Base-by-base conservation (phyloP, 1,140 invertebrate species). In the Drosophila bifasciata region DNA sequence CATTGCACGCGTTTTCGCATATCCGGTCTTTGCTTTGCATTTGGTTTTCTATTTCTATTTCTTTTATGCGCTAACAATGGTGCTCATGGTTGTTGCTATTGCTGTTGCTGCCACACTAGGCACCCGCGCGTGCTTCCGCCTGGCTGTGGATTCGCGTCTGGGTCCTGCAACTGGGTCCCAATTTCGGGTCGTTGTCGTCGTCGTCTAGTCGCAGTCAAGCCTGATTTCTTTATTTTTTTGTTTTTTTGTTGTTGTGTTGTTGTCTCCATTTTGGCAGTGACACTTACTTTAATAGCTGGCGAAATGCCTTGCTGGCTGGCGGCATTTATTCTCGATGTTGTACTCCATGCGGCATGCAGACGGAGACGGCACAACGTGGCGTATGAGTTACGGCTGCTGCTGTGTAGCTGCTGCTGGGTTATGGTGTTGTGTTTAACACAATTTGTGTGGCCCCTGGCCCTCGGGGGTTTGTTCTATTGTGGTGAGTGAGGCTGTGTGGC, bases 1-100 rank as follows among this genome's bases (percentile, higher is more conserved):
- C 83, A 78, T 71, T 88, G 84, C 74, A 76, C 74, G 79, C 84
- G 79, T 78, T 84, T 79, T 89, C 79, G 84, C 76, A 89, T 79
- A 79, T 89, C 79, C 79, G 64, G 44, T 84, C 32, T 46, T 32
- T 64, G 64, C 58, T 43, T 53, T 61, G 51, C 66, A 55, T 70
- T 72, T 62, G 28, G 17, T 44, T 51, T 57, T 40, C 49, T 58
- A 16, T 32, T 51, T 52, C 49, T 66, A 56, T 62, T 81, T 73
- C 73, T 73, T 81, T 81, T 81, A 71, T 77, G 59, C 48, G 44
- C 73, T 71, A 73, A 80, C 78, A 76, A 80, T 76, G 32, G 77
- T 59, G 57, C 48, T 55, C 68, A 19, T 67, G 52, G 57, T 44
- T 61, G 58, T 59, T n/a, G n/a, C n/a, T n/a, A n/a, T n/a, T n/a